phyloP scores from a whole-genome alignment of 2,888 invertebrate species.

The Nemapogon koenigi region DNA sequence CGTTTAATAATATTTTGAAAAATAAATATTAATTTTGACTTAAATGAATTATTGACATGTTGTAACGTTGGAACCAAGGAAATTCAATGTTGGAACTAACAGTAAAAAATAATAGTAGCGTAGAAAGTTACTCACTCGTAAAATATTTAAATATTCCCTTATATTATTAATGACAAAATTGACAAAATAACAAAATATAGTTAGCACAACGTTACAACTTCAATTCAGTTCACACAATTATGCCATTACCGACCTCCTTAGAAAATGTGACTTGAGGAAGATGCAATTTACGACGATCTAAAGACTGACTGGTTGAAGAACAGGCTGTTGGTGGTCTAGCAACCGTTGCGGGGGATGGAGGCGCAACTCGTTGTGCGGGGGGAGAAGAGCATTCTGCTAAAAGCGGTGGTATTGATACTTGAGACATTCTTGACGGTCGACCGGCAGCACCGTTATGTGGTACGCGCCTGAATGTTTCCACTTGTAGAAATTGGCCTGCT shows the following conservation, averaged over 20 bases:
- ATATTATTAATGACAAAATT: no score
- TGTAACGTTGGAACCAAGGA: no score
- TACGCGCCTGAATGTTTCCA: constrained; percentile 75
- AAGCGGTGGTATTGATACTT: constrained; percentile 30
- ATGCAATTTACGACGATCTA: constrained; percentile 71
- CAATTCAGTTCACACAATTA: no score
- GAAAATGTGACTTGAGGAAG: constrained; percentile 86
- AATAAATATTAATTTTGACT: constrained; percentile 10
- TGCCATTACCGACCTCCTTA: constrained; percentile 90
- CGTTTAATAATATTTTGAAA: constrained; percentile 12
- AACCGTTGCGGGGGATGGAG: constrained; percentile 45
- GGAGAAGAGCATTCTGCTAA: constrained; percentile 45
- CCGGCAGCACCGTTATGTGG: constrained; percentile 45
- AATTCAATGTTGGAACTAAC: no score
- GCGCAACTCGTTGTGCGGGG: constrained; percentile 29
- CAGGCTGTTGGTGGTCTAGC: constrained; percentile 73
- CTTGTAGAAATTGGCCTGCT: constrained; percentile 71
- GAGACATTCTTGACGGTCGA: constrained; percentile 30
- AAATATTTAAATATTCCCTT: no score
- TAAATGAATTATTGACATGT: no score
- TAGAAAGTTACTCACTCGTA: no score
- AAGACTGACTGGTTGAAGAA: constrained; percentile 68
- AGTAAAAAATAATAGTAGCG: no score
- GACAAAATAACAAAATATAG: no score
- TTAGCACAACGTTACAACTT: no score